A percentile compares a stretch with the other conserved stretches of the same genome.
Evolutionary conservation across 2,888 invertebrate genomes (phyloP).

Genomic region (Melanostoma mellinum): DNA sequence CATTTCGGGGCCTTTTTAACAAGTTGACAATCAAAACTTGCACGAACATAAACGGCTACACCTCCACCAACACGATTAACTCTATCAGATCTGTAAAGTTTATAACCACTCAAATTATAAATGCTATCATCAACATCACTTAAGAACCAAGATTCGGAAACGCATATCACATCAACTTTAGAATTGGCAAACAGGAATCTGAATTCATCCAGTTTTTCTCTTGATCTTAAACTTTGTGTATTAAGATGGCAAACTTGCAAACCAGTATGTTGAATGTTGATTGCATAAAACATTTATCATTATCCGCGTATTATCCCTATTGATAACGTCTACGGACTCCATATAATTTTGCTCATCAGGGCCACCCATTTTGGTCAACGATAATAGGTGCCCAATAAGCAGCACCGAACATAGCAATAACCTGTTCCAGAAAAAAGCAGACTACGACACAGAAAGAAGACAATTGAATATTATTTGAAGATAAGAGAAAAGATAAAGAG

Average conservation of each 20-base stretch:
- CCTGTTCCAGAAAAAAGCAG: slow-evolving; percentile 2
- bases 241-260: slow-evolving; percentile 8
- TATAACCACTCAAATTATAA: background rate
- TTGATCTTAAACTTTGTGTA: slow-evolving; percentile 14
- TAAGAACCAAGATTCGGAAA: slow-evolving; percentile 1
- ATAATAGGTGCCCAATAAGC: slow-evolving; percentile 1
- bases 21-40: slow-evolving; percentile 9
- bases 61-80: slow-evolving; percentile 5
- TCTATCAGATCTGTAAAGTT: slow-evolving; percentile 8
- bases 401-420: background rate
- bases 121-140: slow-evolving; percentile 1
- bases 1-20: background rate
- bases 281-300: slow-evolving; percentile 5
- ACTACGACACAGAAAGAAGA: background rate
- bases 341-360: background rate
- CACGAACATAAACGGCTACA: slow-evolving; percentile 9
- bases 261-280: slow-evolving; percentile 13
- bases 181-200: slow-evolving; percentile 7
- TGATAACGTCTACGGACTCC: slow-evolving; percentile 1
- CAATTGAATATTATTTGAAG: background rate
- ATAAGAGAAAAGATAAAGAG: background rate
- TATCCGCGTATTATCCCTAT: slow-evolving; percentile 11
- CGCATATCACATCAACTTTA: slow-evolving; percentile 11
- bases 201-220: slow-evolving; percentile 19
- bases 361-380: background rate